These are phyloP conservation scores for Galemys pyrenaicus DNA, from an alignment of 2,113 vertebrate species.

Conservation along the genomic window DNA sequence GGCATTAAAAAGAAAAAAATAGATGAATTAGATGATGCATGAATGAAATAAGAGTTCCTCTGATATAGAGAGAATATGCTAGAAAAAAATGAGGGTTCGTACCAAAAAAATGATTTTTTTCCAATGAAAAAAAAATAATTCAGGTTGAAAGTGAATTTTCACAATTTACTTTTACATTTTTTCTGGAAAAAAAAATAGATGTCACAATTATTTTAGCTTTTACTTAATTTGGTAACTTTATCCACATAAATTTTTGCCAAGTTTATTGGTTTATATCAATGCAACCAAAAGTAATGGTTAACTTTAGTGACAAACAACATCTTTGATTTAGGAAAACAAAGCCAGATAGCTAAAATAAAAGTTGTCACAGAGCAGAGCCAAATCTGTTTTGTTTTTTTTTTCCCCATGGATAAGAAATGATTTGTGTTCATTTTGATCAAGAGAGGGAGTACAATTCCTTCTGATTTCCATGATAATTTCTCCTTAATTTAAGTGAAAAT, in stretches of 20 bases:
- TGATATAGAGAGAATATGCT: background rate
- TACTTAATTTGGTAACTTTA: background rate
- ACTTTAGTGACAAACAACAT: conserved; percentile 24
- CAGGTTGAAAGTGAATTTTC: background rate
- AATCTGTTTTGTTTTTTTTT: background rate
- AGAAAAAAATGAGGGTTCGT: background rate
- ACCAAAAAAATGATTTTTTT: background rate
- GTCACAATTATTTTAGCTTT: background rate
- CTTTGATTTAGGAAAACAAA: background rate
- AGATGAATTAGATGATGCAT: background rate
- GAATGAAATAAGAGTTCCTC: background rate
- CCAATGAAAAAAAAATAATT: background rate
- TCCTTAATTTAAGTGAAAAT: background rate
- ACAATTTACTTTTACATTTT: background rate
- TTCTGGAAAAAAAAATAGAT: background rate
- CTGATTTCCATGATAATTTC: background rate
- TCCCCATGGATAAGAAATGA: conserved; percentile 27
- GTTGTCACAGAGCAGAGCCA: background rate
- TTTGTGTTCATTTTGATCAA: background rate
- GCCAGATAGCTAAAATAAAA: background rate
- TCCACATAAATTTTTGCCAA: background rate
- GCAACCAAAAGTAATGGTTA: background rate
- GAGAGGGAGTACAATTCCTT: background rate
- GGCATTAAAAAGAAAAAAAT: background rate
- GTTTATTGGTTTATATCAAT: background rate